Conservation (phyloP, 2,113 vertebrate genomes). For the Eleginops maclovinus region DNA sequence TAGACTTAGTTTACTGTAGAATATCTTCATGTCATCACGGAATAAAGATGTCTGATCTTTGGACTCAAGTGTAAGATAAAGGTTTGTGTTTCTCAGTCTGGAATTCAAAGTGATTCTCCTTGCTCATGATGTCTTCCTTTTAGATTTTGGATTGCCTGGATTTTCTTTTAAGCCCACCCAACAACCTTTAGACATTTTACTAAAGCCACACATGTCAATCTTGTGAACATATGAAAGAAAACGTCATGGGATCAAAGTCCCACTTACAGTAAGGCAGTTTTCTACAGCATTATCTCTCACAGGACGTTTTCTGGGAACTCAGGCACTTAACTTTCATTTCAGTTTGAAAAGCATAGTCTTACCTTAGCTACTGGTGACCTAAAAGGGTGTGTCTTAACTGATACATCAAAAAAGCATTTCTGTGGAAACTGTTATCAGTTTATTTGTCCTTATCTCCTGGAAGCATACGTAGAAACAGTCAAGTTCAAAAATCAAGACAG, state of each 20-base stretch:
- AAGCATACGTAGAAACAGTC: too few species aligned
- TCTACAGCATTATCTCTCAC: not conserved
- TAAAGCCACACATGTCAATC: not conserved
- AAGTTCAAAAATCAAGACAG: not conserved
- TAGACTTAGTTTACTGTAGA: not conserved
- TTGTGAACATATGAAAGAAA: too few species aligned
- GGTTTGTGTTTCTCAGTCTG: not conserved
- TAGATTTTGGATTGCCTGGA: not conserved
- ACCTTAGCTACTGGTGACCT: not conserved
- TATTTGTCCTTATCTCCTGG: not conserved
- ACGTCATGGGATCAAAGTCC: too few species aligned
- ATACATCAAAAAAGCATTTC: not conserved
- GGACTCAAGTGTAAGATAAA: not conserved
- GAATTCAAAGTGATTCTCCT: not conserved
- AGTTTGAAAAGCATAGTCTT: not conserved
- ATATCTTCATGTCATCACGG: not conserved
- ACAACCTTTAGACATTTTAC: not conserved
- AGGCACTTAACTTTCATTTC: not conserved
- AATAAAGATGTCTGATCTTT: slow-evolving; percentile 5
- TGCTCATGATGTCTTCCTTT: not conserved
- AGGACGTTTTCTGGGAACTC: not conserved
- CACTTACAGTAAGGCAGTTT: not conserved
- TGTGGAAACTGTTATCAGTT: not conserved
- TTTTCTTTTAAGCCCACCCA: not conserved
- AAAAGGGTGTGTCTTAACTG: not conserved